Evolutionary conservation across 2,888 invertebrate species (phyloP).

Genomic region (Eupithecia subfuscata): DNA sequence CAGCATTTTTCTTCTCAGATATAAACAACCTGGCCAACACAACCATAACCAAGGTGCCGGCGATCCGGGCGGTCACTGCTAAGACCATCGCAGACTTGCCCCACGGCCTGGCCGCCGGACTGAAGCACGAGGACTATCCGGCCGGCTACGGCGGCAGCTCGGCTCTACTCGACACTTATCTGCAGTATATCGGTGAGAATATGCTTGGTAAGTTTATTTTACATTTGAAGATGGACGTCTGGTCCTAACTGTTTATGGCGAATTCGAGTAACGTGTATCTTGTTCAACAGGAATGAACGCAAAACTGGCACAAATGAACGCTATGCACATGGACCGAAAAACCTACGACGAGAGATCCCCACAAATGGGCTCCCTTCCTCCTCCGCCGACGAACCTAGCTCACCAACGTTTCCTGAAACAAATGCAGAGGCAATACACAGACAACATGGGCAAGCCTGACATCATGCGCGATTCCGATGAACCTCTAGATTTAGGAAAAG

Average conservation of each 20-base stretch:
- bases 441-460: constrained; percentile 82
- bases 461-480: constrained; percentile 82
- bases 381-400: constrained; percentile 77
- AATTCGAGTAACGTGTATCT: neutral
- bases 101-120: constrained; percentile 84
- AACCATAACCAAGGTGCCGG: constrained; percentile 86
- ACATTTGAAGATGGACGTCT: neutral
- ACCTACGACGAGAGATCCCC: constrained; percentile 84
- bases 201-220: constrained; percentile 83
- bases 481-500: constrained; percentile 83
- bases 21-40: constrained; percentile 85
- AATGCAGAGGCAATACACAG: constrained; percentile 85
- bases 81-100: constrained; percentile 86
- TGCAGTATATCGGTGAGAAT: constrained; percentile 94
- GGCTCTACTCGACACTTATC: constrained; percentile 93
- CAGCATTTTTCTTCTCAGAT: constrained; percentile 53
- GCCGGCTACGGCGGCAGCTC: constrained; percentile 89
- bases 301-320: constrained; percentile 90
- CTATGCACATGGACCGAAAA: constrained; percentile 81
- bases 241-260: neutral
- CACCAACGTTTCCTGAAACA: constrained; percentile 86
- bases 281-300: constrained; percentile 87
- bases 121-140: constrained; percentile 88
- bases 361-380: constrained; percentile 82
- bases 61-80: constrained; percentile 86